Evolutionary conservation across 2,888 invertebrate species (phyloP).

Genomic region (Pristionchus arcanus): DNA sequence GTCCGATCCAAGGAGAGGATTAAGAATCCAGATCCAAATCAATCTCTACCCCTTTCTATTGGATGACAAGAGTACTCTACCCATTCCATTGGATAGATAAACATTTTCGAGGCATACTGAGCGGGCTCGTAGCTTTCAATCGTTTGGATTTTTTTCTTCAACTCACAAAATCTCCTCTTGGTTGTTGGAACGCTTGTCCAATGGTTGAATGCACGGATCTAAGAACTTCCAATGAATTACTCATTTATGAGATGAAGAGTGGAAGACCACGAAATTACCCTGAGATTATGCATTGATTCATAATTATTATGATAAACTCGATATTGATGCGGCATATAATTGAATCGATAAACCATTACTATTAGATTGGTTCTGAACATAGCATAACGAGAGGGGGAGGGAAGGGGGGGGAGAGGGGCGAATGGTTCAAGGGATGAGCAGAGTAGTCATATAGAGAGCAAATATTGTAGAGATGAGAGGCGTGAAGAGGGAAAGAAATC

Average conservation of each 20-base stretch:
- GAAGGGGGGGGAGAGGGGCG: neutral
- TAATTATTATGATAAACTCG: neutral
- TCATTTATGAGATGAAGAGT: slow-evolving; percentile 17
- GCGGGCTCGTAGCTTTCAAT: neutral
- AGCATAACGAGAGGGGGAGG: neutral
- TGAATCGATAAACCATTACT: neutral
- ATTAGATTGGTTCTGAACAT: neutral
- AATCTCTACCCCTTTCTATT: neutral
- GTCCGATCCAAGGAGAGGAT: neutral
- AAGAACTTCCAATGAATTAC: slow-evolving; percentile 71
- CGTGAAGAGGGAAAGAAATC: neutral
- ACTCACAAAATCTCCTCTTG: slow-evolving; percentile 78
- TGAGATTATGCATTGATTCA: too few relatives aligned
- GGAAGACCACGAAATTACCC: neutral
- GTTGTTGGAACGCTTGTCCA: slow-evolving; percentile 75
- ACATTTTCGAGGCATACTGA: neutral
- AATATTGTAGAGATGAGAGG: slow-evolving; percentile 21
- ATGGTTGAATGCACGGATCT: slow-evolving; percentile 74
- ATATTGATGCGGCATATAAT: neutral
- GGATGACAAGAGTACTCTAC: neutral
- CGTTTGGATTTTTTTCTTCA: neutral
- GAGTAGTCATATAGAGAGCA: slow-evolving; percentile 19
- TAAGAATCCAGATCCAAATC: too few relatives aligned
- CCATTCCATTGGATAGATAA: neutral
- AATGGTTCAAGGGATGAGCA: neutral